These are phyloP conservation scores for Vidua chalybeata DNA, from an alignment of 2,113 vertebrate species.

Conservation along the genomic window DNA sequence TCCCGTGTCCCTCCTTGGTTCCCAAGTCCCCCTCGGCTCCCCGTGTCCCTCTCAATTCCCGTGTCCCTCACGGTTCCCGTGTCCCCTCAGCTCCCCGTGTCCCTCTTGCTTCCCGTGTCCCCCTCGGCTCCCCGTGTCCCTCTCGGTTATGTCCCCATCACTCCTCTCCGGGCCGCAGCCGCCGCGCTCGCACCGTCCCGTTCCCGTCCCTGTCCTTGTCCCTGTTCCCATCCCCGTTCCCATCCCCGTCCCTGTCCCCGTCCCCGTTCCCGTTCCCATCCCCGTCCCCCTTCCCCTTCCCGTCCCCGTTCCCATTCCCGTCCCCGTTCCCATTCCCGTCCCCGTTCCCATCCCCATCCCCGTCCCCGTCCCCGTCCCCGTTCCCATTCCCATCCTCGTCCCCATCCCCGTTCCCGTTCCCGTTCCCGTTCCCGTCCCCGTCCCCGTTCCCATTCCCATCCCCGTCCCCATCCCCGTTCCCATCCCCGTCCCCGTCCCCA, in stretches of 20 bases:
- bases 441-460: too few species aligned
- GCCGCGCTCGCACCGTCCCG: not conserved
- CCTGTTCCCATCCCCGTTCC: not conserved
- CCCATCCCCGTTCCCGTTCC: fast-evolving
- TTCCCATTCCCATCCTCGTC: conserved; percentile 39
- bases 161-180: not conserved
- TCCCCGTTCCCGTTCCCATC: too few species aligned
- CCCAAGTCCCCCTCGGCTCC: too few species aligned
- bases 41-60: too few species aligned
- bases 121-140: too few species aligned
- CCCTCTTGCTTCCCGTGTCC: too few species aligned
- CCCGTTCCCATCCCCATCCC: not conserved
- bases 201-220: not conserved
- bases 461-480: fast-evolving
- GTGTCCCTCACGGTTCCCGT: not conserved
- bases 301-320: fast-evolving
- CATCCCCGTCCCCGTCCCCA: fast-evolving
- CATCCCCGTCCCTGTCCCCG: too few species aligned
- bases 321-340: not conserved
- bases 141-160: not conserved
- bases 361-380: fast-evolving
- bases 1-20: too few species aligned
- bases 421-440: too few species aligned
- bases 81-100: too few species aligned
- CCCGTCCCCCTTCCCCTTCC: too few species aligned